phyloP scores from a whole-genome alignment of 2,113 vertebrate genomes.

The Psettodes erumei region DNA sequence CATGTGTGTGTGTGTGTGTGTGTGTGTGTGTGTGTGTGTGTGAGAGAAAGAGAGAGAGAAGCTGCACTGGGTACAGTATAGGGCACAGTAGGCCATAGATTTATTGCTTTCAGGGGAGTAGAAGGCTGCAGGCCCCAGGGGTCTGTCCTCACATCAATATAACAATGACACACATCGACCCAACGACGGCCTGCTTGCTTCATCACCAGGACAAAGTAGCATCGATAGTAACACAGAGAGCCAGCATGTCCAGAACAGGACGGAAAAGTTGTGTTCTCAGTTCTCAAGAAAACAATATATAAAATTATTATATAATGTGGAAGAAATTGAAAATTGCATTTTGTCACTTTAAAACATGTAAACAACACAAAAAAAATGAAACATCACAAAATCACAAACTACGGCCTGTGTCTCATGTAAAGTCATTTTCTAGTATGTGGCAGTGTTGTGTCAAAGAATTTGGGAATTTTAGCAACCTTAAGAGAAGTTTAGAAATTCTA shows the following conservation, averaged over 20 bases:
- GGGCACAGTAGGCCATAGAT: slow-evolving; percentile 79
- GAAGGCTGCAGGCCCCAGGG: slow-evolving; percentile 76
- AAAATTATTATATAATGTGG: not conserved
- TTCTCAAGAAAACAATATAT: not conserved
- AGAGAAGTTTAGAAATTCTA: not conserved
- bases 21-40: slow-evolving; percentile 11
- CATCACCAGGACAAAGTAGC: slow-evolving; percentile 78
- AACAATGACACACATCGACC: slow-evolving; percentile 83
- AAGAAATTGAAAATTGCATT: not conserved
- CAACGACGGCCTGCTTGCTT: slow-evolving; percentile 73
- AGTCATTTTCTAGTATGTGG: not conserved
- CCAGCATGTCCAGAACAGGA: slow-evolving; percentile 19
- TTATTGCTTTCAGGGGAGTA: slow-evolving; percentile 81
- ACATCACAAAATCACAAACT: not conserved
- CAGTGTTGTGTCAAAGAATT: not conserved
- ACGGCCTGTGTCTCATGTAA: no score
- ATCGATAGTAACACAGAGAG: slow-evolving; percentile 75
- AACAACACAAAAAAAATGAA: not conserved
- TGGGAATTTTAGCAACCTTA: not conserved
- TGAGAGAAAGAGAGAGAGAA: slow-evolving; percentile 27
- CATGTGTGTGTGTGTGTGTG: slow-evolving; percentile 21
- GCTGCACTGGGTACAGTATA: slow-evolving; percentile 54
- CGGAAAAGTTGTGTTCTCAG: not conserved
- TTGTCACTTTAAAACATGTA: not conserved
- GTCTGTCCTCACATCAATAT: slow-evolving; percentile 83